Base-by-base conservation (phyloP, 2,113 vertebrate species). In the Sakesphorus luctuosus region DNA sequence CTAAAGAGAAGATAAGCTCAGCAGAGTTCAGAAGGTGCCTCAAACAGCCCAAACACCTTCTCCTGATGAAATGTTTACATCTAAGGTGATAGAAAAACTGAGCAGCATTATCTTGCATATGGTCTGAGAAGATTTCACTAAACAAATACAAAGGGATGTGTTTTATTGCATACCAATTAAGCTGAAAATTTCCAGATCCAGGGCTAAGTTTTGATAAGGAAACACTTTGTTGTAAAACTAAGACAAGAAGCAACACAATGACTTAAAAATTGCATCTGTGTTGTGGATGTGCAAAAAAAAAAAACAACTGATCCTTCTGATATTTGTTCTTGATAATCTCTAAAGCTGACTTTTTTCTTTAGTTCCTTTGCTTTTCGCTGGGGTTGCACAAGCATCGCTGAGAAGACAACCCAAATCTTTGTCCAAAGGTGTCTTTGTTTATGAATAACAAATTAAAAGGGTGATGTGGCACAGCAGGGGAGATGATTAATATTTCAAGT, bases 41-140 rank as follows among this genome's bases (percentile, higher is more conserved):
- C 72, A 77, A 91, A 84, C 46, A 91, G 46, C 31, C 18, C 82
- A 95, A 90, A 82, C 56, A 84, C 46, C 88, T 84, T 65, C 38
- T 96, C 52, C 56, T 91, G n/a, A 59, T 97, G 89, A 92, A 84
- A 65, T 96, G 84, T 94, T 96, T 97, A 49, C 44, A 67, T 94
- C 75, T 69, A 84, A 73, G 56, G 66, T 91, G 74, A 87, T 55
- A 94, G 81, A 94, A 96, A 87, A 87, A 36, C 65, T 95, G 56
- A 89, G 49, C 56, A 59, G 10, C 62, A 36, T 96, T 93, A 90
- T 94, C 89, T 94, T 85, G 62, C 47, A 65, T 58, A 93, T 96
- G 35, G 73, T 74, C 90, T 84, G 94, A 85, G 78, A 72, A 91
- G 19, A 62, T 89, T 96, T 93, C 93, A 77, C 75, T 87, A 81